Evolutionary conservation across 2,888 invertebrate genomes (phyloP).

Genomic region (Ceraclea dissimilis): DNA sequence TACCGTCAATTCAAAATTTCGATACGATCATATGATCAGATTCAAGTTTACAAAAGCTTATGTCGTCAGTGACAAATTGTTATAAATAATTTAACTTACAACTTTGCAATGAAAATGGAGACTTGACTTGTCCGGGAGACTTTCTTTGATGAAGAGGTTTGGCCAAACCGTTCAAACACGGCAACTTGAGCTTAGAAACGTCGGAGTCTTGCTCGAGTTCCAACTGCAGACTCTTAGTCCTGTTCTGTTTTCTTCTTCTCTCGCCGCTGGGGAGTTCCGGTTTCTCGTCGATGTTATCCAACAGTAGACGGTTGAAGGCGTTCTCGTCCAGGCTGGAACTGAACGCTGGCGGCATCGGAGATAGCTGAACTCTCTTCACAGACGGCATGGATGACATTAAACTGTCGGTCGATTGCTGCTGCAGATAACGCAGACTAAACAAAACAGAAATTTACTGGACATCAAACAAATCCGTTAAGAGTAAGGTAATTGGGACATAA

Average conservation of each 20-base stretch:
- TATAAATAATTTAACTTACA: constrained; percentile 27
- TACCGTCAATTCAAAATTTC: too few species aligned
- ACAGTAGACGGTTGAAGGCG: constrained; percentile 29
- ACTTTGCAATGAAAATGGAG: constrained; percentile 26
- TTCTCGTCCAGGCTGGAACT: constrained; percentile 33
- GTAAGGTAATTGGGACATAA: too few species aligned
- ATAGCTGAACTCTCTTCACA: constrained; percentile 18
- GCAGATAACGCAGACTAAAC: constrained; percentile 57
- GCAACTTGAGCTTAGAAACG: constrained; percentile 41
- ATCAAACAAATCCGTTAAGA: constrained; percentile 22
- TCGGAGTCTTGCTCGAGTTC: constrained; percentile 16
- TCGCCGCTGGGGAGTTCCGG: constrained; percentile 29
- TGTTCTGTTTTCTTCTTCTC: constrained; percentile 32
- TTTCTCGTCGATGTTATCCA: constrained; percentile 28
- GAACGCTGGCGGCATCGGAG: constrained; percentile 16
- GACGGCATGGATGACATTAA: constrained; percentile 32
- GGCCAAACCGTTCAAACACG: constrained; percentile 46
- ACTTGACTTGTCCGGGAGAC: constrained; percentile 35
- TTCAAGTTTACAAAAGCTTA: too few species aligned
- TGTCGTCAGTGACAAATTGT: too few species aligned
- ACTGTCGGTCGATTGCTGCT: constrained; percentile 43
- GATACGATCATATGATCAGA: too few species aligned
- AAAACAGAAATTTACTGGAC: too few species aligned
- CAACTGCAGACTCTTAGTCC: constrained; percentile 27
- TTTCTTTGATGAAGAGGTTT: constrained; percentile 46